Evolutionary conservation across 2,797 vertebrate genomes (phyloP).

Genomic region (Lepilemur septentrionalis): DNA sequence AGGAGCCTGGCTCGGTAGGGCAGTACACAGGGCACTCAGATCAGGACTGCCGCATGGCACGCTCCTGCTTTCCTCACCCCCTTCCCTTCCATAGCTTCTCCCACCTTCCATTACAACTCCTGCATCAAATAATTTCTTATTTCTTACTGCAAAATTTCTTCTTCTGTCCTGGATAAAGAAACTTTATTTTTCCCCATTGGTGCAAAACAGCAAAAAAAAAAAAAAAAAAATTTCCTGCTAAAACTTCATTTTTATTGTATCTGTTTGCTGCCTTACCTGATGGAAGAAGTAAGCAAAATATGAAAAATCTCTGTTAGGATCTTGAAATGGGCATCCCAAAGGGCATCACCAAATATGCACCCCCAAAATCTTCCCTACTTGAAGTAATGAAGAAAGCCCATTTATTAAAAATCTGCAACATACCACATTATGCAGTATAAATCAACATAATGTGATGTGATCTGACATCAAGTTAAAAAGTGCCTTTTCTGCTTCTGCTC

Average conservation of each 20-base stretch:
- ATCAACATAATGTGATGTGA: conserved; percentile 72
- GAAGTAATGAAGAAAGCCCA: conserved; percentile 53
- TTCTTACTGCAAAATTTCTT: conserved; percentile 62
- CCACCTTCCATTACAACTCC: conserved; percentile 63
- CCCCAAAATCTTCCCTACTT: conserved; percentile 35
- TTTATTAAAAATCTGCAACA: conserved; percentile 77
- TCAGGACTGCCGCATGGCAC: conserved; percentile 31
- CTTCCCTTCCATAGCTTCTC: conserved; percentile 62
- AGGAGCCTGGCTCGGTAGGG: not conserved
- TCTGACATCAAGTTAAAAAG: conserved; percentile 71
- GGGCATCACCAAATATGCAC: conserved; percentile 46
- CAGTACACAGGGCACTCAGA: conserved; percentile 26
- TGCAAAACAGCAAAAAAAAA: conserved; percentile 58
- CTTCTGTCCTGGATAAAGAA: conserved; percentile 68
- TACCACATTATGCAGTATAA: conserved; percentile 70
- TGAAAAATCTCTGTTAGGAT: conserved; percentile 64
- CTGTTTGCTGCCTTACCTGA: conserved; percentile 69
- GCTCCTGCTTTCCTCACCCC: conserved; percentile 65
- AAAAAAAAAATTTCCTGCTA: conserved; percentile 49
- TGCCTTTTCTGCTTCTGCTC: conserved; percentile 73
- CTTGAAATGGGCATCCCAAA: conserved; percentile 55
- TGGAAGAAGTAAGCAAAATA: conserved; percentile 61
- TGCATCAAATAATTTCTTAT: conserved; percentile 63
- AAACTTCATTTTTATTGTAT: conserved; percentile 71
- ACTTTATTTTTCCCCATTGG: not conserved